Base-by-base conservation (phyloP, 2,113 vertebrate species). In the Scartelaos histophorus region DNA sequence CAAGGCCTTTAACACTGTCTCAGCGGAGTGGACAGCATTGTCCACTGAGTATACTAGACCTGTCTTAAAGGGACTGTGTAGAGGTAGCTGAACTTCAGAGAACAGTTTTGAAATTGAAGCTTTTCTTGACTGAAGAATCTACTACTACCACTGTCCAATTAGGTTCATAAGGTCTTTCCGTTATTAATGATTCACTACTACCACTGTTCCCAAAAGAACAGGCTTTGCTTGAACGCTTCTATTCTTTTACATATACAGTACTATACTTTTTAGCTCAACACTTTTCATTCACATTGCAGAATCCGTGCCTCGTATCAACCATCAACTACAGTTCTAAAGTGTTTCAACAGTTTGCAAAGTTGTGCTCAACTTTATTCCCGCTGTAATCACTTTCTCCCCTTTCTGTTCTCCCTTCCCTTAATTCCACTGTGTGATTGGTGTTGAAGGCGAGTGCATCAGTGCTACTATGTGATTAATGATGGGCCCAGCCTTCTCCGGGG, bases 381-480 rank as follows among this genome's bases (percentile, higher is more conserved):
- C 62, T 22, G 34, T 51, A 16, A 76, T 71, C 66, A 46, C 57
- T 2, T 62, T 47, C 60, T 13, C 38, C 24, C 70, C 60, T 25
- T 73, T 70, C 80, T 69, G 22, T 15, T 75, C 70, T 67, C 70
- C 64, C 64, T 82, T 68, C 61, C 73, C 70, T 78, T 82, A 85
- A 80, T 84, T 85, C 78, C 78, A 78, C 80, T 38, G 69, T 85
- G 87, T 91, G 86, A 83, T 16, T 71, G 77, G 75, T 76, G 81
- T 76, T 56, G 75, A 64, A 78, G 76, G 76, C 16, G 68, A 84
- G 81, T 79, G 81, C 84, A 83, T 86, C 76, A 88, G 88, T 69
- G 72, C 89, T 43, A 64, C 89, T 85, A 75, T 70, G 82, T 92
- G 83, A 90, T 89, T 92, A 92, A 91, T 89, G 87, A 91, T 34